Conservation (phyloP, 2,797 vertebrate genomes). For the Sebastes hubbsi region DNA sequence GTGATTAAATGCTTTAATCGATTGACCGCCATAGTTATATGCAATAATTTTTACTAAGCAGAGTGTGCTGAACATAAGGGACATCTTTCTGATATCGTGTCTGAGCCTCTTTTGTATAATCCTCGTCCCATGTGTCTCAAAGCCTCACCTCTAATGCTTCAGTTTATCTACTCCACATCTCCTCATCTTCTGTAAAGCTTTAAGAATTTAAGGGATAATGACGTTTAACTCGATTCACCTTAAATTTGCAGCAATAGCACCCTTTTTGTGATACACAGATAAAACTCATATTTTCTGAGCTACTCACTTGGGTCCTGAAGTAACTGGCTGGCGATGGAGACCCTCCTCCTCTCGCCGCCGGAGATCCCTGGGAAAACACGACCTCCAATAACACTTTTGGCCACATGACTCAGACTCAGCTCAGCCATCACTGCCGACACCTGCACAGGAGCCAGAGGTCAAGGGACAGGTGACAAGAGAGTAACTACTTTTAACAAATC, state of each 20-base stretch:
- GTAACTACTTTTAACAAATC: neutral
- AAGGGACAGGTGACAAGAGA: constrained; percentile 11
- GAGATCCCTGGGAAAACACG: constrained; percentile 89
- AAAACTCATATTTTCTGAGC: neutral
- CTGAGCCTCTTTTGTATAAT: neutral
- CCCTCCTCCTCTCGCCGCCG: constrained; percentile 90
- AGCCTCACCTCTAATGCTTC: neutral
- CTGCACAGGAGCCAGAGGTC: constrained; percentile 70
- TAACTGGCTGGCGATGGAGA: constrained; percentile 93
- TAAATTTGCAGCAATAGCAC: neutral
- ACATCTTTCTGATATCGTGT: neutral
- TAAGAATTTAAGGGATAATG: neutral
- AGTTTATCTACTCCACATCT: neutral
- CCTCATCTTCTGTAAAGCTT: constrained; percentile 1
- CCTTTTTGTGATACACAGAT: neutral
- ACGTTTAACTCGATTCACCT: neutral
- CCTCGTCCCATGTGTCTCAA: neutral
- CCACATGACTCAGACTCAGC: constrained; percentile 90
- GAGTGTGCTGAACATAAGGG: neutral
- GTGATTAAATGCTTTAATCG: too few relatives aligned
- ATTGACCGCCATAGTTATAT: neutral
- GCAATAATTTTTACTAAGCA: neutral
- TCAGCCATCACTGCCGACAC: constrained; percentile 91
- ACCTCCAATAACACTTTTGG: constrained; percentile 89
- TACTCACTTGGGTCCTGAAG: constrained; percentile 96